These are phyloP conservation scores for Pectinophora gossypiella DNA, from an alignment of 1,140 invertebrate genomes.

Conservation along the genomic window DNA sequence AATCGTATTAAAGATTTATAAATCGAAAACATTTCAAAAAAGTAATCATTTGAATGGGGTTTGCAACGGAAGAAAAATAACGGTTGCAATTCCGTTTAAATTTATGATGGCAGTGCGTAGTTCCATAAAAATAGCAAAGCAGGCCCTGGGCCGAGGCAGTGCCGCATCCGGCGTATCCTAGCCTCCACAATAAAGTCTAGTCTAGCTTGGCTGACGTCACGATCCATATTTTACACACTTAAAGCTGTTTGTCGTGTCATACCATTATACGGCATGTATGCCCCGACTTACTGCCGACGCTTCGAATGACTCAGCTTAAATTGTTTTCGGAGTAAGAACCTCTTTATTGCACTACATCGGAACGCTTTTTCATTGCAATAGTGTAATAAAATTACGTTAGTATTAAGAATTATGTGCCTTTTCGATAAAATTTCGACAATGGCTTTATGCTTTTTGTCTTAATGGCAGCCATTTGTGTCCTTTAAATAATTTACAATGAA, in stretches of 20 bases:
- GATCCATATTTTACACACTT: slow-evolving; percentile 72
- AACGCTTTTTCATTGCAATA: slow-evolving; percentile 53
- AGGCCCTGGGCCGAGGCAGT: not conserved
- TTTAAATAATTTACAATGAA: slow-evolving; percentile 22
- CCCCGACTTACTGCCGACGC: slow-evolving; percentile 60
- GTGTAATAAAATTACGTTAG: slow-evolving; percentile 51
- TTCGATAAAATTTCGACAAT: slow-evolving; percentile 43
- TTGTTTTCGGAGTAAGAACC: slow-evolving; percentile 55
- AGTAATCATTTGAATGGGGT: not conserved
- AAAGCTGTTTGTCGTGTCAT: slow-evolving; percentile 74
- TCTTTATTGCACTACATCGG: slow-evolving; percentile 55
- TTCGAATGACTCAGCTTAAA: slow-evolving; percentile 63
- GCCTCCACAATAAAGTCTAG: slow-evolving; percentile 55
- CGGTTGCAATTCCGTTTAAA: not conserved
- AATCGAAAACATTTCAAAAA: too few relatives aligned
- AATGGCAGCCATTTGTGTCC: slow-evolving; percentile 40
- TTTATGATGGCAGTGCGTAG: not conserved
- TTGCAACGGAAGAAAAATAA: too few relatives aligned
- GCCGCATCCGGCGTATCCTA: slow-evolving; percentile 13
- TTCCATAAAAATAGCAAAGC: not conserved
- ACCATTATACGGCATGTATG: slow-evolving; percentile 72
- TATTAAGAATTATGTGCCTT: slow-evolving; percentile 52
- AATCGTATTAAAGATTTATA: too few relatives aligned
- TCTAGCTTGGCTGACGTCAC: slow-evolving; percentile 62
- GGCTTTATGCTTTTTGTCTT: slow-evolving; percentile 40